phyloP scores from a whole-genome alignment of 2,888 invertebrate species.

The Carcina quercana region DNA sequence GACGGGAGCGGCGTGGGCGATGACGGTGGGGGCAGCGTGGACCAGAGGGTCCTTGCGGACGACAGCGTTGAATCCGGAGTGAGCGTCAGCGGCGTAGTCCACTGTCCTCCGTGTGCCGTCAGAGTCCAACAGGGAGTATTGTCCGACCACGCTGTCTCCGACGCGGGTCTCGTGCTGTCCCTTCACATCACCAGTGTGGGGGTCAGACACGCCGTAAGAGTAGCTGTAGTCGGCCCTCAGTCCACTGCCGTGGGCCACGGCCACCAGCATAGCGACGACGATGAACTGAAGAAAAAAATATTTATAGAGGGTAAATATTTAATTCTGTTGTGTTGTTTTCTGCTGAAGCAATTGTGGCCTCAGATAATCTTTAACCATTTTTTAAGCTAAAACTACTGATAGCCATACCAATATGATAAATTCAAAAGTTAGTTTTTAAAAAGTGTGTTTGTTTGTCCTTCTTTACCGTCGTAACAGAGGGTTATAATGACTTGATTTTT shows the following conservation, averaged over 20 bases:
- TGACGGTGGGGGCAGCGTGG: constrained; percentile 33
- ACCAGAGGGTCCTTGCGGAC: constrained; percentile 51
- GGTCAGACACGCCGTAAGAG: constrained; percentile 64
- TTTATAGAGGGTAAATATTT: constrained; percentile 16
- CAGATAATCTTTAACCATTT: too few relatives aligned
- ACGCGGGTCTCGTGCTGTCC: constrained; percentile 77
- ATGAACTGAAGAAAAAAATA: constrained; percentile 65
- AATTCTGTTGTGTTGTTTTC: too few relatives aligned
- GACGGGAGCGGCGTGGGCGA: constrained; percentile 34
- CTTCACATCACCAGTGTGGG: constrained; percentile 66
- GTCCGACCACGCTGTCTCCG: constrained; percentile 77
- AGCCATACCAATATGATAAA: too few relatives aligned
- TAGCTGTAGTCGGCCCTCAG: constrained; percentile 58
- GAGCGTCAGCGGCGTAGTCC: constrained; percentile 64
- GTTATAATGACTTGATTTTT: too few relatives aligned
- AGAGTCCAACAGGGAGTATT: constrained; percentile 69
- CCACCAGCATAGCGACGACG: constrained; percentile 58
- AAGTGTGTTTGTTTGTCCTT: too few relatives aligned
- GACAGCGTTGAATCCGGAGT: constrained; percentile 56
- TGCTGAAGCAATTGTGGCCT: too few relatives aligned
- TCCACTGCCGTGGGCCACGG: constrained; percentile 55
- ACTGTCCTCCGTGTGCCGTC: constrained; percentile 78
- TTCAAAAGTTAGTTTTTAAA: too few relatives aligned
- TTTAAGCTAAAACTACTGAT: too few relatives aligned
- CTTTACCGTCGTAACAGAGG: too few relatives aligned